Evolutionary conservation across 1,140 invertebrate species (phyloP), one percentile per base, ranked within the genome.

Genomic region (Caenorhabditis briggsae): DNA sequence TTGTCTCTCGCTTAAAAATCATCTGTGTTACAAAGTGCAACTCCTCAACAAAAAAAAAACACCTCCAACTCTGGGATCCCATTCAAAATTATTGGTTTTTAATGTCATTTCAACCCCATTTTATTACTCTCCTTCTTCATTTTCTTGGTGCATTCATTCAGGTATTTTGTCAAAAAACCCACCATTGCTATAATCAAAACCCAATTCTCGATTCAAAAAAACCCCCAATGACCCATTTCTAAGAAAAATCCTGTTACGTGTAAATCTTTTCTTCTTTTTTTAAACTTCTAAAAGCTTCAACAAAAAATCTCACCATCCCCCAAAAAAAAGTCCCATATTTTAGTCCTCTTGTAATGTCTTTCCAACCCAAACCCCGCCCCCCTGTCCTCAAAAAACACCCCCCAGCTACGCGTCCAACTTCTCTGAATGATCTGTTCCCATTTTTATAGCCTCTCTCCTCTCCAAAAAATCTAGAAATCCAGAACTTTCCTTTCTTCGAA

Each of bases 111-210:
- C 11, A 25, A 7, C 23, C 12, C 56, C 16, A n/a, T 58, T 58
- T 58, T 7, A 58, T 12, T 11, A 12, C 50, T 53, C 50, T 18
- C 9, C 58, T 12, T 20, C 20, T 59, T 64, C n/a, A 11, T 64
- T 70, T 78, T 78, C 50, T 78, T 78, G 70, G 70, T 78, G 70
- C 70, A 78, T 78, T 50, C n/a, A 50, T 48, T 78, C 70, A 78
- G 70, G 70, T 78, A 78, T 61, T 50, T 78, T 33, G 33, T 33
- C 33, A 33, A 33, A 33, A 33, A 33, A 33, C 33, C 33, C 33
- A 33, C 33, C 33, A 33, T 33, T 33, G 33, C 33, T 33, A 33
- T 33, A 33, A 33, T 33, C 33, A 33, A 33, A 33, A 33, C 18
- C 41, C 64, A 43, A 8, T 25, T 43, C 64, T 18, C 64, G 11